These are phyloP conservation scores for Macrophya annulata DNA, from an alignment of 2,888 invertebrate species.

Conservation along the genomic window DNA sequence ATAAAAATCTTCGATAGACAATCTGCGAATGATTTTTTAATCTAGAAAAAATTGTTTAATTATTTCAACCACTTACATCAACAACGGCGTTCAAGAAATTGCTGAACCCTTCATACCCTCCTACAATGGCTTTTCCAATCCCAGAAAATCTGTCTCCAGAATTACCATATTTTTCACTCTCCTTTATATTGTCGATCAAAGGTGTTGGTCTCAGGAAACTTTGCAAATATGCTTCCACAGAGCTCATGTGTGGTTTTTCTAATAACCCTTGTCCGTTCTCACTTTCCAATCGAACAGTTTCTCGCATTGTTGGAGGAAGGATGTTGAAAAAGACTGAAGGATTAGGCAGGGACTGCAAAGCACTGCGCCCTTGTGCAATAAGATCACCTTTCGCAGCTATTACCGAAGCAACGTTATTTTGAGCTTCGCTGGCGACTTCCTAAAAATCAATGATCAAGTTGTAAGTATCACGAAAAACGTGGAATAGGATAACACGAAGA, in stretches of 20 bases:
- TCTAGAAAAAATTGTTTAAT: neutral
- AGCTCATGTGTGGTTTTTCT: constrained; percentile 67
- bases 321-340: constrained; percentile 51
- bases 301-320: constrained; percentile 64
- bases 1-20: neutral
- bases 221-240: constrained; percentile 66
- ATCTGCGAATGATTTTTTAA: neutral
- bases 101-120: constrained; percentile 86
- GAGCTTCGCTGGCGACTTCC: constrained; percentile 70
- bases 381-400: constrained; percentile 66
- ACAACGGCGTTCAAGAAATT: constrained; percentile 84
- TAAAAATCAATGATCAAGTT: constrained; percentile 56
- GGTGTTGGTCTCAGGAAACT: constrained; percentile 83
- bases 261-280: constrained; percentile 69
- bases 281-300: constrained; percentile 70
- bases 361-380: constrained; percentile 58
- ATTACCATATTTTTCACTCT: constrained; percentile 91
- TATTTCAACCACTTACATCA: constrained; percentile 81
- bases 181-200: constrained; percentile 88
- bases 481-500: too few species aligned
- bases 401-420: constrained; percentile 68
- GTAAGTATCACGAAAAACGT: neutral
- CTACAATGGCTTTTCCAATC: constrained; percentile 85
- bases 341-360: constrained; percentile 46
- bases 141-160: constrained; percentile 85